Conservation (phyloP, 2,113 vertebrate species). For the Solea senegalensis region DNA sequence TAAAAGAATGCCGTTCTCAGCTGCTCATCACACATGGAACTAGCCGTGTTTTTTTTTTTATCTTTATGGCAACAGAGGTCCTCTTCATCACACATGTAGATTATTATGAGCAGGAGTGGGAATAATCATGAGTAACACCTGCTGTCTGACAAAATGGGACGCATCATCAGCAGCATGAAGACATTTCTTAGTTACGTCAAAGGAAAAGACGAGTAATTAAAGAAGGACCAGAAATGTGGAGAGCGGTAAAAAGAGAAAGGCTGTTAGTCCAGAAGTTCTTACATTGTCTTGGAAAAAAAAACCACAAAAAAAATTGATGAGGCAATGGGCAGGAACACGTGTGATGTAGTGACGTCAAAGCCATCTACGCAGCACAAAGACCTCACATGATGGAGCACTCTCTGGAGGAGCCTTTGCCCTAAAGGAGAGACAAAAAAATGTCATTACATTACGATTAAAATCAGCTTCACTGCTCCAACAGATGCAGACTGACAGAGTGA, state of each 20-base stretch:
- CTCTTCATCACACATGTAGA: not conserved
- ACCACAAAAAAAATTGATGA: conserved; percentile 50
- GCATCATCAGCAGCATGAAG: not conserved
- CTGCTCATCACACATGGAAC: not conserved
- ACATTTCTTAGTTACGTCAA: conserved; percentile 1
- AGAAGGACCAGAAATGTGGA: conserved; percentile 21
- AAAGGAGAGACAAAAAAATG: conserved; percentile 11
- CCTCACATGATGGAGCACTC: conserved; percentile 94
- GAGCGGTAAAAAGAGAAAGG: conserved; percentile 63
- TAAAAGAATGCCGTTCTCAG: not conserved
- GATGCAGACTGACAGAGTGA: too few species aligned
- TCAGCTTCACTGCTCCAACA: too few species aligned
- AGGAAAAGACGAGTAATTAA: conserved; percentile 13
- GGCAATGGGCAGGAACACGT: conserved; percentile 83
- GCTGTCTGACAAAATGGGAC: not conserved
- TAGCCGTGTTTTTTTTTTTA: not conserved
- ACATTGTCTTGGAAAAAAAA: conserved; percentile 51
- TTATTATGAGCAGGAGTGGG: too few species aligned
- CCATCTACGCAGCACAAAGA: conserved; percentile 7
- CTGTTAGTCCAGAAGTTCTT: conserved; percentile 58
- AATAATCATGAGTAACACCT: not conserved
- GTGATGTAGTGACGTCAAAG: conserved; percentile 65
- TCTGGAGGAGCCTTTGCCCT: conserved; percentile 90
- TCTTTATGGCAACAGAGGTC: not conserved
- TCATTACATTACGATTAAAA: too few species aligned